Base-by-base conservation (phyloP, 2,113 vertebrate species). In the Cromileptes altivelis region DNA sequence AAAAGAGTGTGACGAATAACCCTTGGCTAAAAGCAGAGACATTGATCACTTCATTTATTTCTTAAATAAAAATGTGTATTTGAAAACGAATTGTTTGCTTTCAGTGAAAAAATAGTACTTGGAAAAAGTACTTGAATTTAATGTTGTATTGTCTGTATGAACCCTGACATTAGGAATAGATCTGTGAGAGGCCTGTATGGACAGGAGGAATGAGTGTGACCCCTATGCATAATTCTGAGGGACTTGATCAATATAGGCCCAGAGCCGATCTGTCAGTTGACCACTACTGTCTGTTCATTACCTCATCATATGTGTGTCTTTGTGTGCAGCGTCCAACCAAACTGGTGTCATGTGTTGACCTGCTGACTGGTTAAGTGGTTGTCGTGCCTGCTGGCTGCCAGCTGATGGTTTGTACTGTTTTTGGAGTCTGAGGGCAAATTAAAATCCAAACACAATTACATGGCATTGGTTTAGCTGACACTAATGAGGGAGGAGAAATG, bases 341-440 rank as follows among this genome's bases (percentile, higher is more conserved):
- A 70, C 65, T 55, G 78, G 61, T 88, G 77, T 90, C 90, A 92
- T 85, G 72, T 50, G 82, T 77, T 9, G 62, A 84, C 70, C 91
- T 80, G 78, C 85, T 87, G 86, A 92, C 84, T 72, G 80, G 25
- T 82, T 84, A 84, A 84, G 71, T 87, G 58, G 37, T 56, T 72
- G 60, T 65, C 11, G 27, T 80, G 75, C 33, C 33, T 19, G 75
- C 58, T 40, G 42, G 56, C 49, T 84, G 77, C 84, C 58, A 65
- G 80, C 63, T 84, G 78, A 82, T 61, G 70, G 67, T 79, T 79
- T 69, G 18, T 55, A 18, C 61, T 19, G 74, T 69, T 84, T 77
- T 67, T 27, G 7, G 56, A 81, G 53, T 61, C 72, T 45, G 58
- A 70, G 27, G 40, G n/a, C n/a, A 82, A 78, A 80, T 82, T 81